Evolutionary conservation across 1,140 invertebrate species (phyloP).

Genomic region (Drosophila nebulosa): DNA sequence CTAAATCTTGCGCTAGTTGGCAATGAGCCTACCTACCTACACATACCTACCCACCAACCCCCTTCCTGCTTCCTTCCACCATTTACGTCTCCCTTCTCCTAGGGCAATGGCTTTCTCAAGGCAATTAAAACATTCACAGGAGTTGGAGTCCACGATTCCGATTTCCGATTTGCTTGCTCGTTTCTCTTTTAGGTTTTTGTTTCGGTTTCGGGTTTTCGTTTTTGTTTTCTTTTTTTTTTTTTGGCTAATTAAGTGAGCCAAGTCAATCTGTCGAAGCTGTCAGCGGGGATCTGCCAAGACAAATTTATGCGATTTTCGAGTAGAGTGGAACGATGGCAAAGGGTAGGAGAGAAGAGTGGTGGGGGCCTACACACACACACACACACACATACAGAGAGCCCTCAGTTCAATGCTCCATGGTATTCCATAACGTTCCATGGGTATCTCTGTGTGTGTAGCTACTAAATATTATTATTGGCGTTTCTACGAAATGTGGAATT

Average conservation of each 20-base stretch:
- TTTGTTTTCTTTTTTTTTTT: background rate
- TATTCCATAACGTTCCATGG: background rate
- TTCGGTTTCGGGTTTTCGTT: background rate
- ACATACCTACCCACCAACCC: too few relatives aligned
- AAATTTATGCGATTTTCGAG: conserved; percentile 5
- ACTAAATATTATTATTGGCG: conserved; percentile 63
- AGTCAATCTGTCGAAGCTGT: conserved; percentile 10
- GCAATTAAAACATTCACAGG: background rate
- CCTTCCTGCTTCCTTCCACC: background rate
- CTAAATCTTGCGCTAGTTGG: background rate
- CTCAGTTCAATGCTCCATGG: conserved; percentile 49
- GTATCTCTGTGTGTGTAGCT: conserved; percentile 14
- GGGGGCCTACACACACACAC: conserved; percentile 4
- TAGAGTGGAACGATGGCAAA: background rate
- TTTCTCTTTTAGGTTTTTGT: background rate
- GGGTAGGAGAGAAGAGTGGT: background rate
- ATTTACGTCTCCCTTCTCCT: background rate
- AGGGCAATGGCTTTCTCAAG: background rate
- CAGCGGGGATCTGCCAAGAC: conserved; percentile 1
- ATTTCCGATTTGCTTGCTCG: background rate
- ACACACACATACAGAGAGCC: background rate
- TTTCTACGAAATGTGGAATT: conserved; percentile 59
- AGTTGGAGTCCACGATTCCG: background rate
- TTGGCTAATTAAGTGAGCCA: conserved; percentile 4
- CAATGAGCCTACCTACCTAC: background rate